Conservation (phyloP, 2,888 invertebrate genomes). For the Tanypteryx hageni region DNA sequence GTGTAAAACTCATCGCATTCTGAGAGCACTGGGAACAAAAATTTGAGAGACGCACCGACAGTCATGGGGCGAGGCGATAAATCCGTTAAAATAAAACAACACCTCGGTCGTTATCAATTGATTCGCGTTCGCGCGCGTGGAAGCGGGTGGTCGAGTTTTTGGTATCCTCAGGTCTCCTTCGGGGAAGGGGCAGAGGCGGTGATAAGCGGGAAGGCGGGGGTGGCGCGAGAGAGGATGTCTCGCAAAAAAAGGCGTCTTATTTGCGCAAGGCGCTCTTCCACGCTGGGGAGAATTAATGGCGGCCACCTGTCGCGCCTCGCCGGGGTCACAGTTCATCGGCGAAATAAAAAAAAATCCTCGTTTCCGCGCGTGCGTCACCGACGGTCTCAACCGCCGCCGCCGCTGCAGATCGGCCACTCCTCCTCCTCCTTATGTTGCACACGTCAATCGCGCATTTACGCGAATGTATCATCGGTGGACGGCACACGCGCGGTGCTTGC, state of each 20-base stretch:
- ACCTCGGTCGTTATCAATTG: neutral
- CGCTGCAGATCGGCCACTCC: neutral
- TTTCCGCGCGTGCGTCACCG: slow-evolving; percentile 26
- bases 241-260: neutral
- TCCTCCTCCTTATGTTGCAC: neutral
- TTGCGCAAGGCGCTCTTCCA: neutral
- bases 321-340: slow-evolving; percentile 51
- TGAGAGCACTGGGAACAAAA: no score
- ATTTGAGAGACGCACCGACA: no score
- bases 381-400: slow-evolving; percentile 11
- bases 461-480: neutral
- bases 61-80: neutral
- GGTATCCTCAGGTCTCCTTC: neutral
- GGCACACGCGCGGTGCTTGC: neutral
- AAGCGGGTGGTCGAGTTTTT: neutral
- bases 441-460: neutral
- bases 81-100: neutral
- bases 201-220: neutral
- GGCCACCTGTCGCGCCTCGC: slow-evolving; percentile 41
- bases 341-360: neutral
- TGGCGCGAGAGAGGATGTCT: no score
- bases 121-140: neutral
- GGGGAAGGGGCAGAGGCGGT: slow-evolving; percentile 16
- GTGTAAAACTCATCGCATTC: neutral
- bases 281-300: neutral